These are phyloP conservation scores for Pemphigus obesinymphae DNA, from an alignment of 1,140 invertebrate species.

Conservation along the genomic window DNA sequence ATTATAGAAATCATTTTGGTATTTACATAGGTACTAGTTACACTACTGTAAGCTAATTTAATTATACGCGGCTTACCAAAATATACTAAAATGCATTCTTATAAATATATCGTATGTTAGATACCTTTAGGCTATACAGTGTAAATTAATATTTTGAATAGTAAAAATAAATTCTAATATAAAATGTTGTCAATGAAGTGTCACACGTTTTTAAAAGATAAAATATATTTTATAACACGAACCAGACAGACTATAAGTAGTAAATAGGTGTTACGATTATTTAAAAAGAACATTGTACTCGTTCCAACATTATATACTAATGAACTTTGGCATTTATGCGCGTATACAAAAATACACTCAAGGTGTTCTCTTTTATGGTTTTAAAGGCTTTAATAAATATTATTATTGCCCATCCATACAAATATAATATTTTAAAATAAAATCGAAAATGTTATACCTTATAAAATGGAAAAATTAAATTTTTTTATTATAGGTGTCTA, in stretches of 20 bases:
- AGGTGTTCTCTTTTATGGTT: neutral
- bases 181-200: neutral
- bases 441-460: neutral
- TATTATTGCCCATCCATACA: too few species aligned
- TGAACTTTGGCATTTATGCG: slow-evolving; percentile 16
- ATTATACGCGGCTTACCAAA: too few species aligned
- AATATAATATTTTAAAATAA: neutral
- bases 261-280: neutral
- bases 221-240: neutral
- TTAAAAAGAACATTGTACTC: slow-evolving; percentile 13
- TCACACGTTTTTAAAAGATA: neutral
- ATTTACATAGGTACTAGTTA: too few species aligned
- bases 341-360: neutral
- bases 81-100: too few species aligned
- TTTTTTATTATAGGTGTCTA: too few species aligned
- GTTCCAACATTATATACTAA: slow-evolving; percentile 39
- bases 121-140: too few species aligned
- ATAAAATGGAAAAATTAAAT: neutral
- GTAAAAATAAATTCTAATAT: neutral
- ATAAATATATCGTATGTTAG: too few species aligned
- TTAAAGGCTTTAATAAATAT: neutral
- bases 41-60: too few species aligned
- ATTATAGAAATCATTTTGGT: too few species aligned
- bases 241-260: neutral
- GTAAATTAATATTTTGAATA: too few species aligned